Conservation (phyloP, 2,888 invertebrate species). For the Nebria salina region DNA sequence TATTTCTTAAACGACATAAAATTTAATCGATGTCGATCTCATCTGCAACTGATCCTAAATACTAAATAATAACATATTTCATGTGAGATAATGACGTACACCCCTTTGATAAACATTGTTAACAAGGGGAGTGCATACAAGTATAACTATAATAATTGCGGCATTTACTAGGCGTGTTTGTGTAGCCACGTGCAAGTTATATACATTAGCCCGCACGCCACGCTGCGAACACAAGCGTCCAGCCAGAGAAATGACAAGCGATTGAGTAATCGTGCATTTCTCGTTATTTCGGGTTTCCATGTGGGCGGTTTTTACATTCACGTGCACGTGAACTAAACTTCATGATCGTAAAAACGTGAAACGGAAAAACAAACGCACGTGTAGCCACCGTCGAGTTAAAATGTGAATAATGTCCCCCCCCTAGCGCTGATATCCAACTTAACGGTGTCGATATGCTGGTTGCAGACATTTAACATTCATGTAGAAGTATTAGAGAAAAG, state of each 20-base stretch:
- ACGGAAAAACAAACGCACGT: not conserved
- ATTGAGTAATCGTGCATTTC: not conserved
- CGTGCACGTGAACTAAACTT: not conserved
- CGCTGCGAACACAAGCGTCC: no score
- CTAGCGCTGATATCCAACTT: not conserved
- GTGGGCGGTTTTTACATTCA: not conserved
- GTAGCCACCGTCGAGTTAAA: not conserved
- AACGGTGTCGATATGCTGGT: not conserved
- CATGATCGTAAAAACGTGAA: not conserved
- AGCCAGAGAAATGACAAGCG: not conserved
- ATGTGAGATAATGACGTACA: not conserved
- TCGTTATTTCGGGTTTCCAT: not conserved
- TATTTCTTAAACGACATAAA: not conserved
- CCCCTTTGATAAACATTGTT: not conserved
- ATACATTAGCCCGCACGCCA: not conserved
- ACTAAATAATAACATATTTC: not conserved
- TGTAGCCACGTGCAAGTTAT: not conserved
- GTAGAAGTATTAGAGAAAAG: not conserved
- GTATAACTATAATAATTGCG: not conserved
- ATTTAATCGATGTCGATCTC: not conserved
- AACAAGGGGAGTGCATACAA: not conserved
- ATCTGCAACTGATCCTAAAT: not conserved
- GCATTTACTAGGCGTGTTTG: not conserved
- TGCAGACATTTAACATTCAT: not conserved
- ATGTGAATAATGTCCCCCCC: not conserved